Percentiles rank a stretch among this genome's conserved stretches.
Conservation (phyloP, 2,113 vertebrate species). For the Sinocyclocheilus anshuiensis region DNA sequence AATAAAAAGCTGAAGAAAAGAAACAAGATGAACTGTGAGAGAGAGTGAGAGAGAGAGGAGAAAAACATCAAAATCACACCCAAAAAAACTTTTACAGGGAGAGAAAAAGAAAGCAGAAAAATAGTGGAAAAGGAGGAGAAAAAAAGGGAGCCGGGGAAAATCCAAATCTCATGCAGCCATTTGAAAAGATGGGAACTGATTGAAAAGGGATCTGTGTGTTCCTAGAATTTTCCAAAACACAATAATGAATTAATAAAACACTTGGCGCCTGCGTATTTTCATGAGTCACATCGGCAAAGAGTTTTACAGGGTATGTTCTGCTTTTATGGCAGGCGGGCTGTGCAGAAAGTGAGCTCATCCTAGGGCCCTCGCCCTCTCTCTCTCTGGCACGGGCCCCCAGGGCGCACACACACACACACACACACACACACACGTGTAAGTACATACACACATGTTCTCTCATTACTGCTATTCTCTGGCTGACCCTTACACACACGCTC, state of each 20-base stretch:
- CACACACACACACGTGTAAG: conserved; percentile 27
- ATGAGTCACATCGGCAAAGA: conserved; percentile 77
- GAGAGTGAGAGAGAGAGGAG: not conserved
- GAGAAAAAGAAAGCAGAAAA: conserved; percentile 23
- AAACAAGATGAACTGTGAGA: not conserved
- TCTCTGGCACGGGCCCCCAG: conserved; percentile 49
- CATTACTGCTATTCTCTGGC: conserved; percentile 52
- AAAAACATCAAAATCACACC: conserved; percentile 31
- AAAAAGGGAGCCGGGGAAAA: conserved; percentile 14
- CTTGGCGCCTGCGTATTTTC: conserved; percentile 78
- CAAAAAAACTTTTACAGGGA: conserved; percentile 15
- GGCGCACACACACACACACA: not conserved
- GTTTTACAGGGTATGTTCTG: conserved; percentile 75
- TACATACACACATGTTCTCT: conserved; percentile 56
- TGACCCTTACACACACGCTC: conserved; percentile 38
- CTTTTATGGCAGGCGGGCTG: conserved; percentile 66
- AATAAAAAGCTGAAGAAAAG: conserved; percentile 12
- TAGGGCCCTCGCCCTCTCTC: conserved; percentile 60
- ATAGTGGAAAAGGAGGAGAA: conserved; percentile 31
- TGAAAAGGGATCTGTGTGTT: conserved; percentile 60
- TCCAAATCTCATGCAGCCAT: conserved; percentile 42
- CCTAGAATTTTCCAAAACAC: conserved; percentile 65
- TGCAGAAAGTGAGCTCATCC: conserved; percentile 74
- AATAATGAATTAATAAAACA: conserved; percentile 78
- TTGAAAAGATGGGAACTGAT: conserved; percentile 53